phyloP scores from a whole-genome alignment of 2,888 invertebrate genomes.

The Hypena proboscidalis region DNA sequence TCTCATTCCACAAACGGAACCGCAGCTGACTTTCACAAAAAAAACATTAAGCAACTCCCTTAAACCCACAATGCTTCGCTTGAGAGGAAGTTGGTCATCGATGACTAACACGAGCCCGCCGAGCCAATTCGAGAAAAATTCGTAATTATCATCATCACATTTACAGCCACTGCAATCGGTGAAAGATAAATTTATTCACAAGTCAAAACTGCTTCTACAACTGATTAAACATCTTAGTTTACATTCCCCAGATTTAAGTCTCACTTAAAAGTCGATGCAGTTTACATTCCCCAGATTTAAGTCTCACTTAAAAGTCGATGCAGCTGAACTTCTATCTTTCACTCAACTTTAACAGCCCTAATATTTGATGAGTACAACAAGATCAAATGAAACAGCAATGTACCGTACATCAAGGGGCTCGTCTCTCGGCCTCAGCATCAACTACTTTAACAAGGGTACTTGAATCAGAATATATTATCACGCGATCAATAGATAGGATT shows the following conservation, averaged over 20 bases:
- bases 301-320: slow-evolving; percentile 50
- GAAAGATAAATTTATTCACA: no score
- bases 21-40: no score
- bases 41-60: no score
- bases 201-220: no score
- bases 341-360: slow-evolving; percentile 77
- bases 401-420: slow-evolving; percentile 53
- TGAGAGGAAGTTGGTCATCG: no score
- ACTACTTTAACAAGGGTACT: slow-evolving; percentile 77
- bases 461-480: slow-evolving; percentile 76
- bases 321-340: slow-evolving; percentile 63
- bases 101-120: no score
- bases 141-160: no score
- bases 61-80: no score
- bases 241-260: slow-evolving; percentile 26
- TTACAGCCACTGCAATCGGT: no score
- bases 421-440: slow-evolving; percentile 28
- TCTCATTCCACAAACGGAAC: no score
- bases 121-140: no score
- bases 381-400: slow-evolving; percentile 77
- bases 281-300: slow-evolving; percentile 47
- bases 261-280: slow-evolving; percentile 55
- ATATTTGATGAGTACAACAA: slow-evolving; percentile 80
- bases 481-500: slow-evolving; percentile 67
- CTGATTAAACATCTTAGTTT: slow-evolving; percentile 39